Base-by-base conservation (phyloP, 1,140 invertebrate species). In the Drosophila nigrodunni region DNA sequence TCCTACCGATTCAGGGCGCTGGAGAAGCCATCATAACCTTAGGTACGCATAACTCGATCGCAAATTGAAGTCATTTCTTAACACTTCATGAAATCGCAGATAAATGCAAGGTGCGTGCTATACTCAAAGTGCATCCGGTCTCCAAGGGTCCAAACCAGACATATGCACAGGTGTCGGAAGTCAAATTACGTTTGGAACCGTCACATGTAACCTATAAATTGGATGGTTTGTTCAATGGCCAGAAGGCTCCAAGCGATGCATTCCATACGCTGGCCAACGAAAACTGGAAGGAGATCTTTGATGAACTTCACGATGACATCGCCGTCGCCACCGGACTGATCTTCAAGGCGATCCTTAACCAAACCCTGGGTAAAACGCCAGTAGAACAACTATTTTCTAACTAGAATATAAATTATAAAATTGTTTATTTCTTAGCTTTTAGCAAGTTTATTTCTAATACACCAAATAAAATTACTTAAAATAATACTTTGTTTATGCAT, bases 1-100 rank as follows among this genome's bases (percentile, higher is more conserved):
- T 95, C 10, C 77, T 94, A 13, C 94, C 94, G 0, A 93, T 95
- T 58, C 83, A 91, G n/a, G 94, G 94, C 25, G 86, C 93, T 5
- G 94, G 94, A n/a, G 39, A 44, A 0, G 74, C 78, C 1, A 25
- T 73, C 37, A 91, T 92, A 13, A 34, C 25, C 0, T 54, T 92
- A 15, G 47, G 90, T 92, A 80, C 61, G 7, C 4, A 30, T 11
- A 5, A 21, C 3, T 0, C 10, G 8, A 15, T 3, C 34, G 21
- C 6, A 2, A 9, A 44, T 11, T 15, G 10, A 11, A 30, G 25
- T 30, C 0, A 5, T 30, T 35, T 5, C 13, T 7, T 18, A 18
- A 41, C n/a, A 21, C 7, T 21, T 55, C 8, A 5, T 30, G 8
- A 11, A 37, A 9, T 41, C 15, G 1, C 9, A 88, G 85, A 68